Conservation (phyloP, 2,113 vertebrate species). For the Leuciscus idus region DNA sequence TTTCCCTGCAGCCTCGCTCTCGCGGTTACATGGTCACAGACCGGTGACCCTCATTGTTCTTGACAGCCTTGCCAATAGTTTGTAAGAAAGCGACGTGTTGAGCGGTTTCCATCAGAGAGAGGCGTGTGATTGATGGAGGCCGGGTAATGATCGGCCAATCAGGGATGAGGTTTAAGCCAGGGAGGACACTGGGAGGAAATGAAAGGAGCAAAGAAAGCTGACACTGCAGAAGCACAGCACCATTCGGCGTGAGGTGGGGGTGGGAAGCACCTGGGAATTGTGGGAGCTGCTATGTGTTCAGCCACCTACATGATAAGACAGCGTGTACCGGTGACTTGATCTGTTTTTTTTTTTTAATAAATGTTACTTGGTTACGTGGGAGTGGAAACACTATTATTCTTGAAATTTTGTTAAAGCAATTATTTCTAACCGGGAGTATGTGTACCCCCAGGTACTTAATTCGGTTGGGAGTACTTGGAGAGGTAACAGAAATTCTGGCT, state of each 20-base stretch:
- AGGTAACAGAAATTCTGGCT: background rate
- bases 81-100: constrained; percentile 7
- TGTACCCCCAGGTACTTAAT: background rate
- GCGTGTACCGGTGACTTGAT: background rate
- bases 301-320: constrained; percentile 26
- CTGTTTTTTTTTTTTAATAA: constrained; percentile 17
- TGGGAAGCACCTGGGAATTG: constrained; percentile 33
- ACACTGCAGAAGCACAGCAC: constrained; percentile 47
- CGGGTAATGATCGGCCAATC: constrained; percentile 46
- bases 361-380: constrained; percentile 2
- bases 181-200: constrained; percentile 55
- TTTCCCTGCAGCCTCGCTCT: constrained; percentile 14
- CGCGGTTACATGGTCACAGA: constrained; percentile 39
- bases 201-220: constrained; percentile 52
- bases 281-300: constrained; percentile 23
- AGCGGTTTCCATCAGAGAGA: constrained; percentile 8
- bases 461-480: background rate
- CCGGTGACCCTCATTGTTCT: constrained; percentile 44
- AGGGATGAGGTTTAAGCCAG: constrained; percentile 41
- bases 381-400: background rate
- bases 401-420: background rate
- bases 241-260: constrained; percentile 2
- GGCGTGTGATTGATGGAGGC: constrained; percentile 17
- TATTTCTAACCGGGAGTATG: background rate
- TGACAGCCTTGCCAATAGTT: constrained; percentile 51